Conservation (phyloP, 2,888 invertebrate species). For the Pasiphila rectangulata region DNA sequence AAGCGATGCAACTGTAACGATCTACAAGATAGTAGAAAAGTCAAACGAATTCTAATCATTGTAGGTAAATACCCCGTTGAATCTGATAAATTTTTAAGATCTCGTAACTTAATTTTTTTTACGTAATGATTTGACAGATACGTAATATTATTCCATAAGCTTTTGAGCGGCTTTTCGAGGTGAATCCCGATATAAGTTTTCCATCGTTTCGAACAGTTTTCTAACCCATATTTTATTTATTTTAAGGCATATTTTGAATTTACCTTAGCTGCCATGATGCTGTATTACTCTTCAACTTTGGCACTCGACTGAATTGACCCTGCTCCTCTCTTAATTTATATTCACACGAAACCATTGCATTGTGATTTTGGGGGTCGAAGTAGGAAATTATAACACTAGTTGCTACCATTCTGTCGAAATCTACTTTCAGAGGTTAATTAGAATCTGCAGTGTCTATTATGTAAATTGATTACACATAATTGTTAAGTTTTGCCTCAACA, state of each 20-base stretch:
- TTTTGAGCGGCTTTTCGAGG: no score
- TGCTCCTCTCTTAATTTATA: conserved; percentile 55
- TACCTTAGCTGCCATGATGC: conserved; percentile 62
- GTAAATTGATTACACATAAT: conserved; percentile 47
- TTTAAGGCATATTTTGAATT: conserved; percentile 17
- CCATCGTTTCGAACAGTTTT: no score
- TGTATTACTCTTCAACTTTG: conserved; percentile 41
- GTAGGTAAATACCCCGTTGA: no score
- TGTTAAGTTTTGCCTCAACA: conserved; percentile 42
- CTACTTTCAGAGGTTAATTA: conserved; percentile 53
- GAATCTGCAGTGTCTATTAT: conserved; percentile 48
- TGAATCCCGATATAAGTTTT: no score
- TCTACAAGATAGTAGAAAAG: no score
- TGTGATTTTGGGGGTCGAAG: conserved; percentile 59
- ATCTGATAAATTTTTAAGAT: not conserved
- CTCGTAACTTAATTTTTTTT: not conserved
- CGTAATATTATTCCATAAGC: no score
- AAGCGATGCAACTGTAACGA: no score
- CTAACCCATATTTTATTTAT: not conserved
- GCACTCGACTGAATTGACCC: conserved; percentile 51
- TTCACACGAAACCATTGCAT: conserved; percentile 46
- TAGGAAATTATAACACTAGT: conserved; percentile 50
- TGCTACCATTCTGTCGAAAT: conserved; percentile 46
- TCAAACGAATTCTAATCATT: no score
- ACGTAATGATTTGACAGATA: no score